Evolutionary conservation across 1,140 invertebrate genomes (phyloP).

Genomic region (Drosophila quadrilineata): DNA sequence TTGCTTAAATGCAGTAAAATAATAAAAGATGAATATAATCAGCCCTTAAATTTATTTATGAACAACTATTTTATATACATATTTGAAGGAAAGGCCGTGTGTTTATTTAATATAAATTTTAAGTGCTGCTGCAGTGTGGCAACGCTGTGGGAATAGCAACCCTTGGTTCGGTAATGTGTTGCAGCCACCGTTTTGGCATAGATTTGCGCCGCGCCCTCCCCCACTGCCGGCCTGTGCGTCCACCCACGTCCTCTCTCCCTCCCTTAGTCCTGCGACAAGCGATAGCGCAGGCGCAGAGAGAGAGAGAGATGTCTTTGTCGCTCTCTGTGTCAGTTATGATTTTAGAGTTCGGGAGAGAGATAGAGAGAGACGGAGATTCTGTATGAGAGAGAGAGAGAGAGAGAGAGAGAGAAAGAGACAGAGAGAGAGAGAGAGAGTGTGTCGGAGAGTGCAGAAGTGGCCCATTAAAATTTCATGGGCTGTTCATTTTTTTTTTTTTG

Average conservation of each 20-base stretch:
- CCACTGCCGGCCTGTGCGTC: too few relatives aligned
- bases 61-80: neutral
- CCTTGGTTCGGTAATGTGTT: constrained; percentile 2
- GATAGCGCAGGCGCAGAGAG: constrained; percentile 26
- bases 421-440: constrained; percentile 31
- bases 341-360: constrained; percentile 26
- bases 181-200: constrained; percentile 21
- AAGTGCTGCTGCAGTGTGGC: neutral
- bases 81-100: neutral
- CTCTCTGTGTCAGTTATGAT: constrained; percentile 8
- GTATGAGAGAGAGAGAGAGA: constrained; percentile 21
- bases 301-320: too few relatives aligned
- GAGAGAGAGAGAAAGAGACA: neutral
- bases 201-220: constrained; percentile 8
- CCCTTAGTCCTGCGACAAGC: neutral
- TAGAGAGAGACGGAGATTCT: neutral
- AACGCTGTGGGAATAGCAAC: constrained; percentile 26
- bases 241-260: neutral
- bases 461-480: constrained; percentile 55
- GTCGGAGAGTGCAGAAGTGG: constrained; percentile 25
- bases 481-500: constrained; percentile 18
- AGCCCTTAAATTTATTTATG: too few relatives aligned
- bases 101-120: neutral
- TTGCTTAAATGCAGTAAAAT: too few relatives aligned
- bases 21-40: too few relatives aligned